These are phyloP conservation scores for Aurelia sp. DNA, from an alignment of 30 jellyfish, hydroid and myxozoan species.

Conservation along the genomic window DNA sequence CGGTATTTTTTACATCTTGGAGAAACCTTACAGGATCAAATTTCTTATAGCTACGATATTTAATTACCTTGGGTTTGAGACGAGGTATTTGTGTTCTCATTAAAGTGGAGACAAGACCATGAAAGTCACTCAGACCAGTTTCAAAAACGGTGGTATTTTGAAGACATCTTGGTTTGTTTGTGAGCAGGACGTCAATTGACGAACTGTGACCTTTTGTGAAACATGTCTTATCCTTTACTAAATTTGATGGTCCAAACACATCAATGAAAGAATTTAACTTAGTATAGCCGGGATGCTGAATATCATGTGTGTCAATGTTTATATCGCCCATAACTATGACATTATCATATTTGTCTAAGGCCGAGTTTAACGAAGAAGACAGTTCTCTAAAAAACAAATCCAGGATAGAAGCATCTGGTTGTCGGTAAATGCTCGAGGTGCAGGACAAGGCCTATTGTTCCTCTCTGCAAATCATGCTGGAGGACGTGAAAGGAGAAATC, in stretches of 20 bases:
- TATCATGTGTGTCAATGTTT: conserved; percentile 9
- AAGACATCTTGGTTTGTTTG: conserved; percentile 44
- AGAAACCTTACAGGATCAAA: conserved; percentile 22
- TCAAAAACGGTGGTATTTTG: conserved; percentile 56
- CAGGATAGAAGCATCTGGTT: conserved; percentile 1
- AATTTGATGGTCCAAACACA: conserved; percentile 66
- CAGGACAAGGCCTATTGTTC: too few species aligned
- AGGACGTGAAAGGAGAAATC: too few species aligned
- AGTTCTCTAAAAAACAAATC: conserved; percentile 22
- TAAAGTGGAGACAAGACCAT: conserved; percentile 8
- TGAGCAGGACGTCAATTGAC: conserved; percentile 32
- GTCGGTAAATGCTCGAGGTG: too few species aligned
- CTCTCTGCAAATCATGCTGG: too few species aligned
- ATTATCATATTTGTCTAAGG: background rate
- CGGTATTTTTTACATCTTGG: conserved; percentile 54
- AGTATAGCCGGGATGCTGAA: conserved; percentile 45
- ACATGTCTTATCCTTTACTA: conserved; percentile 24
- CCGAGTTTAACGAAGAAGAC: conserved; percentile 10
- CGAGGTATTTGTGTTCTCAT: conserved; percentile 62
- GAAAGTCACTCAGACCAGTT: conserved; percentile 21
- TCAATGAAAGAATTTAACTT: conserved; percentile 44
- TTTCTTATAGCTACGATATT: conserved; percentile 40
- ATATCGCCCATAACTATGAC: background rate
- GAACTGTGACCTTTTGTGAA: conserved; percentile 6
- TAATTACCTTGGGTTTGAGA: conserved; percentile 45